Evolutionary conservation across 2,888 invertebrate genomes (phyloP).

Genomic region (Parasteatoda lunata): DNA sequence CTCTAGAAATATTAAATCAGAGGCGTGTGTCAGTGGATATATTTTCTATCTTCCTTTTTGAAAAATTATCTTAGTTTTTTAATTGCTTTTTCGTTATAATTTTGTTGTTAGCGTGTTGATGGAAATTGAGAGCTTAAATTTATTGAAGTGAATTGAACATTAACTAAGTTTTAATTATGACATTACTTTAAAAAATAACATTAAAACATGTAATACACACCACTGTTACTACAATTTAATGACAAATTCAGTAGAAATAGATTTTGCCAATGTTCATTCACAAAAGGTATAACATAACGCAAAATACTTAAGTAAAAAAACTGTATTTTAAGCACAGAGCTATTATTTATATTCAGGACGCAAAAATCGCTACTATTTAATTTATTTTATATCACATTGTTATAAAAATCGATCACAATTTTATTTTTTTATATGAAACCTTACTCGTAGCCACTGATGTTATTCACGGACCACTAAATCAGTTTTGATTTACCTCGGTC

Average conservation of each 20-base stretch:
- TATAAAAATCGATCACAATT: constrained; percentile 1
- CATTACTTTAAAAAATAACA: not conserved
- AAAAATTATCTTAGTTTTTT: not conserved
- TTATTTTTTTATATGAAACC: constrained; percentile 3
- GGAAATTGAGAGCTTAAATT: constrained; percentile 1
- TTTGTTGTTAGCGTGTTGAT: not conserved
- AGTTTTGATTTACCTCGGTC: not conserved
- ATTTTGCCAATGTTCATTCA: constrained; percentile 4
- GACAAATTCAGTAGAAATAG: not conserved
- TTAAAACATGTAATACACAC: not conserved
- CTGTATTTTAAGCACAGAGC: not conserved
- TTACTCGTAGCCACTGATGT: not conserved
- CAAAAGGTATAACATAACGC: not conserved
- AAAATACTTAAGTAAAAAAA: not conserved
- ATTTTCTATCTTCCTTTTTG: not conserved
- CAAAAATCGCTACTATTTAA: not conserved
- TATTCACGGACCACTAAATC: not conserved
- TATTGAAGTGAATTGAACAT: not conserved
- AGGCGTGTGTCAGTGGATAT: not conserved
- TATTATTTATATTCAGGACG: not conserved
- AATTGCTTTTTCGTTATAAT: constrained; percentile 47
- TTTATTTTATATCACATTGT: not conserved
- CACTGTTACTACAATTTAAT: not conserved
- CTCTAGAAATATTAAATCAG: not conserved
- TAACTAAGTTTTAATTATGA: not conserved